Conservation (phyloP, 1,140 invertebrate genomes). For the Onthophagus taurus region DNA sequence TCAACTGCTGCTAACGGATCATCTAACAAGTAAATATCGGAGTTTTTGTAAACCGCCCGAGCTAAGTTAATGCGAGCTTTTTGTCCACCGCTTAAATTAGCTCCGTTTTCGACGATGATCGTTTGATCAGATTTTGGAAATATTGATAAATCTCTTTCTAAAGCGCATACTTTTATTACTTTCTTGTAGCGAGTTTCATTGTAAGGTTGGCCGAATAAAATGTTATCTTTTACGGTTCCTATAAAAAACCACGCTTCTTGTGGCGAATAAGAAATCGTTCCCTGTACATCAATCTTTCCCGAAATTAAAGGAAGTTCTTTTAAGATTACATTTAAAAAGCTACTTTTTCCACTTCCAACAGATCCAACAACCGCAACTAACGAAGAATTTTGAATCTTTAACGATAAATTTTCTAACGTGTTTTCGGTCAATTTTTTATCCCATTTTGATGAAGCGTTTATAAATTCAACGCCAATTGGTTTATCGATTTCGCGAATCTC, state of each 20-base stretch:
- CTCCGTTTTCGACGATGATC: conserved; percentile 75
- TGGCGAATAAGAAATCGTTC: conserved; percentile 73
- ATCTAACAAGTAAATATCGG: conserved; percentile 75
- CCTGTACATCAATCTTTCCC: conserved; percentile 51
- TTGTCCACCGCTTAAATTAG: conserved; percentile 83
- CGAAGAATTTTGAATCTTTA: conserved; percentile 51
- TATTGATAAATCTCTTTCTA: conserved; percentile 64
- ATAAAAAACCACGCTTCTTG: conserved; percentile 85
- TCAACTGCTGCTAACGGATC: conserved; percentile 75
- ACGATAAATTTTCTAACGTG: conserved; percentile 50
- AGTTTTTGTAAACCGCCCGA: conserved; percentile 68
- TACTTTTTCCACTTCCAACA: conserved; percentile 73
- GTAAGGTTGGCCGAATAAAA: conserved; percentile 72
- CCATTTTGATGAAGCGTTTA: conserved; percentile 53
- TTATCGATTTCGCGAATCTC: background rate
- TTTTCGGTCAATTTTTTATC: conserved; percentile 40
- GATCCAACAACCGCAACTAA: conserved; percentile 68
- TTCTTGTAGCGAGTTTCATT: conserved; percentile 61
- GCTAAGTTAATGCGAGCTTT: conserved; percentile 82
- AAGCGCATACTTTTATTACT: conserved; percentile 62
- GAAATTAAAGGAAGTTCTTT: conserved; percentile 58
- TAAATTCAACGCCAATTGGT: conserved; percentile 25
- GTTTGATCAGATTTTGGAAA: conserved; percentile 72
- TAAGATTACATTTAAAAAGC: conserved; percentile 69
- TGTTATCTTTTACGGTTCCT: conserved; percentile 73